Evolutionary conservation across 2,113 vertebrate species (phyloP).

Genomic region (Pedionomus torquatus): DNA sequence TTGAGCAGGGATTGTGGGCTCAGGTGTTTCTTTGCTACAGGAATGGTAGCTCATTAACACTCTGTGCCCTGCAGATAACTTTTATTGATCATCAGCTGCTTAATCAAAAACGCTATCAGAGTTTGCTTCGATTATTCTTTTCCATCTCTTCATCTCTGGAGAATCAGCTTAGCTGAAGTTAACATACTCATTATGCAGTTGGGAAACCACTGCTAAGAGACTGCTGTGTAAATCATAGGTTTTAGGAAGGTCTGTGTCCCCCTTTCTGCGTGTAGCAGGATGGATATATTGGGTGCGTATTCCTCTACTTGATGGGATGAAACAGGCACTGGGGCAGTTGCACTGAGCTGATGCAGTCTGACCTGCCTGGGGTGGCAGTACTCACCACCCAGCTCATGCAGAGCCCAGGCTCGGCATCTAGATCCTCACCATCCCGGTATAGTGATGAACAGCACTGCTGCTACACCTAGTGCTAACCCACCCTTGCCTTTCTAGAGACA

Average conservation of each 20-base stretch:
- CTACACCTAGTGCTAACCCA: neutral
- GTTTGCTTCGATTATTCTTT: constrained; percentile 44
- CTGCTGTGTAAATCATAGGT: neutral
- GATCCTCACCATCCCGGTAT: neutral
- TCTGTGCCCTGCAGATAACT: constrained; percentile 36
- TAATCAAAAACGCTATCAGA: constrained; percentile 58
- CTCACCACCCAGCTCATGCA: neutral
- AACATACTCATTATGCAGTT: constrained; percentile 25
- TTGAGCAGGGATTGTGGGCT: neutral
- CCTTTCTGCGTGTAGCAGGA: neutral
- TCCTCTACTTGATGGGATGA: neutral
- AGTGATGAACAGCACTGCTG: neutral
- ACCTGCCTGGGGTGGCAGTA: neutral
- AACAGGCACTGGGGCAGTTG: neutral
- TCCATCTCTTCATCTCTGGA: constrained; percentile 8
- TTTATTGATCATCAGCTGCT: constrained; percentile 64
- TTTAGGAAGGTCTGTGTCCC: neutral
- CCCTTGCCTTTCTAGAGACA: neutral
- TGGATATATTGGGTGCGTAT: neutral
- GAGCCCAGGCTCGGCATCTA: neutral
- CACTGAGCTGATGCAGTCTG: neutral
- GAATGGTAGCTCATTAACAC: constrained; percentile 49
- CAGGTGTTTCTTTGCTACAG: neutral
- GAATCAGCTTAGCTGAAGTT: constrained; percentile 26
- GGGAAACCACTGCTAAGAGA: neutral